A percentile compares a stretch with the other conserved stretches of the same genome.
These are phyloP conservation scores for Dicycla oo DNA, from an alignment of 2,888 invertebrate genomes.

Conservation along the genomic window DNA sequence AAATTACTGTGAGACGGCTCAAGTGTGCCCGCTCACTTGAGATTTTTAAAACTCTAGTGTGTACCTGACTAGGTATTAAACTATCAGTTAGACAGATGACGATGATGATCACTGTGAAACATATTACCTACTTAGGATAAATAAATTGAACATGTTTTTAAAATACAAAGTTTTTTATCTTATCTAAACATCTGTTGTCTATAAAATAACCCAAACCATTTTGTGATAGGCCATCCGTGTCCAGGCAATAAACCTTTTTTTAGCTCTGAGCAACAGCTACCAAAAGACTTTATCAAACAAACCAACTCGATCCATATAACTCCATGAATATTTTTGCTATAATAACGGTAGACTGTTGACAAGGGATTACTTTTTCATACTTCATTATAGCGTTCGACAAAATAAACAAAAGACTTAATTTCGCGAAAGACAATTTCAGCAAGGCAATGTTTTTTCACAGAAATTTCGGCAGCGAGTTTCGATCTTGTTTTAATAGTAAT, in stretches of 20 bases:
- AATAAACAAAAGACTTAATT: conserved; percentile 64
- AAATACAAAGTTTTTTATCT: neutral
- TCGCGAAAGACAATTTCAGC: conserved; percentile 52
- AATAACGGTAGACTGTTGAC: conserved; percentile 41
- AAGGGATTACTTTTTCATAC: conserved; percentile 64
- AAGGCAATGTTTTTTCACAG: conserved; percentile 39
- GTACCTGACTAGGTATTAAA: neutral
- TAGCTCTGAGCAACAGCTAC: neutral
- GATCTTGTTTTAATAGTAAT: conserved; percentile 38
- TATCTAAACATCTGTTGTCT: too few species aligned
- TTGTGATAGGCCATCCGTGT: neutral
- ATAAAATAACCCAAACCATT: neutral
- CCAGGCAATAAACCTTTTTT: neutral
- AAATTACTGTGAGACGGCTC: neutral
- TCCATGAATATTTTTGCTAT: conserved; percentile 55
- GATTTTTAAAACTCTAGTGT: too few species aligned
- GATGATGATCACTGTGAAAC: neutral
- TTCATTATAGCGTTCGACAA: conserved; percentile 60
- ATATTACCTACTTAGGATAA: too few species aligned
- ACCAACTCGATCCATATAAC: conserved; percentile 43
- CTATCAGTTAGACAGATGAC: rapidly evolving
- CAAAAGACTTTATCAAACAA: conserved; percentile 51
- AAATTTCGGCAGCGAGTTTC: conserved; percentile 11
- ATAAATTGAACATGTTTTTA: neutral
- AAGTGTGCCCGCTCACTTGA: too few species aligned